Conservation (phyloP, 2,797 vertebrate genomes). For the Sphenodon punctatus region DNA sequence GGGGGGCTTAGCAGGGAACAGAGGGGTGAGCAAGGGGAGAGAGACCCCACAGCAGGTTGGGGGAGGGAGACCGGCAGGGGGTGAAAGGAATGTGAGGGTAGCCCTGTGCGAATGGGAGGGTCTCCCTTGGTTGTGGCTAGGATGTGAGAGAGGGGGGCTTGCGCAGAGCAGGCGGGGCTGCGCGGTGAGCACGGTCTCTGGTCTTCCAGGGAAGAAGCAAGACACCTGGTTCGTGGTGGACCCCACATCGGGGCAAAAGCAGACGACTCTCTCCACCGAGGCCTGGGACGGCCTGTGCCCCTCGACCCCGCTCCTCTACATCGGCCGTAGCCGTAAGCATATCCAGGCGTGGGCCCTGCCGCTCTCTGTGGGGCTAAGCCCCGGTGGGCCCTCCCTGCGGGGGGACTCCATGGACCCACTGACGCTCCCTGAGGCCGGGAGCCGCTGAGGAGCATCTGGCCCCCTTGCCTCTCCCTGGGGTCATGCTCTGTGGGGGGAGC, state of each 20-base stretch:
- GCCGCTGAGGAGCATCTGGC: too few species aligned
- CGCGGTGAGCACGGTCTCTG: fast-evolving
- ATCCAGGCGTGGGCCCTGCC: too few species aligned
- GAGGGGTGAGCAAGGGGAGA: neutral
- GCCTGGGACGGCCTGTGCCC: slow-evolving; percentile 86
- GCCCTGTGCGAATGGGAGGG: too few species aligned
- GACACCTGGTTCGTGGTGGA: slow-evolving; percentile 95
- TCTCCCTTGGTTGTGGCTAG: neutral
- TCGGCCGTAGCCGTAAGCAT: slow-evolving; percentile 93
- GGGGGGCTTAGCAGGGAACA: neutral
- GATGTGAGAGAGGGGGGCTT: fast-evolving
- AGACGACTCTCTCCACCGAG: slow-evolving; percentile 89
- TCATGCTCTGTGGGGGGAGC: too few species aligned
- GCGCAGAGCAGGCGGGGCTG: fast-evolving
- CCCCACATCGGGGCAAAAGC: slow-evolving; percentile 92
- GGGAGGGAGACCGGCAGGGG: neutral
- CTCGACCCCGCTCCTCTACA: slow-evolving; percentile 89
- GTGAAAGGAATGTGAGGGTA: too few species aligned
- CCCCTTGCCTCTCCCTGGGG: too few species aligned
- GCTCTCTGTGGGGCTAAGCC: fast-evolving
- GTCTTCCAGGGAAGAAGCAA: slow-evolving; percentile 89
- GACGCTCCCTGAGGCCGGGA: too few species aligned
- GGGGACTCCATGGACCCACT: too few species aligned
- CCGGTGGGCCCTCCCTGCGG: fast-evolving
- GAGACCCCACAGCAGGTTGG: neutral